Evolutionary conservation across 2,797 vertebrate genomes (phyloP), one percentile per base, ranked within the genome.

Genomic region (Acanthopagrus latus): DNA sequence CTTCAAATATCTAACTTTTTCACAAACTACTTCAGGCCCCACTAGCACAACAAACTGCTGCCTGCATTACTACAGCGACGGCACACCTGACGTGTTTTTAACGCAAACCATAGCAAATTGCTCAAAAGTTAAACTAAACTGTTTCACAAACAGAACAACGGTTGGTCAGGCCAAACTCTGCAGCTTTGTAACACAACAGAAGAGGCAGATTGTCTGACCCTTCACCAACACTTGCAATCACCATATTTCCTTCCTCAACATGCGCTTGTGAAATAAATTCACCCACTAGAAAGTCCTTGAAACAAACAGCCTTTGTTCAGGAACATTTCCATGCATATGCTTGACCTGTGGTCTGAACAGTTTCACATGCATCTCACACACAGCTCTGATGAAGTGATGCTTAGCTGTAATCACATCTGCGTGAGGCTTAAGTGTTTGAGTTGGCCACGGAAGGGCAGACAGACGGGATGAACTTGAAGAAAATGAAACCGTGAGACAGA

Each of bases 371-470:
- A 52, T 47, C 66, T 64, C 62, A 47, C 71, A 68, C 75, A 62
- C 43, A 17, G 29, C 55, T 52, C 41, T 58, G 69, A 83, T 74
- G 38, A 66, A 76, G 59, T 8, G 27, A 81, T 12, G 59, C 46
- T 43, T 11, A 14, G 60, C 80, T 75, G 56, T 73, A 63, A 82
- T 78, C 63, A 72, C 59, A 67, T 77, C 60, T 70, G 60, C 0
- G 12, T 17, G 25, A 68, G 64, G 56, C 72, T 69, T 65, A 72
- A 67, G 47, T 41, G 48, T 70, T 75, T 43, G 69, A 64, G 68
- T 44, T 51, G 70, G 50, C 67, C 59, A 7, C 8, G 38, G 38
- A 38, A 16, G 14, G 62, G 21, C 21, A 11, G 41, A 69, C 17
- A 33, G 51, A 58, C 7, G 20, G 62, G 7, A 20, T 2, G 48